A percentile compares a stretch with the other conserved stretches of the same genome.
Evolutionary conservation across 2,797 vertebrate species (phyloP).

Genomic region (Phoxinus dragarum): DNA sequence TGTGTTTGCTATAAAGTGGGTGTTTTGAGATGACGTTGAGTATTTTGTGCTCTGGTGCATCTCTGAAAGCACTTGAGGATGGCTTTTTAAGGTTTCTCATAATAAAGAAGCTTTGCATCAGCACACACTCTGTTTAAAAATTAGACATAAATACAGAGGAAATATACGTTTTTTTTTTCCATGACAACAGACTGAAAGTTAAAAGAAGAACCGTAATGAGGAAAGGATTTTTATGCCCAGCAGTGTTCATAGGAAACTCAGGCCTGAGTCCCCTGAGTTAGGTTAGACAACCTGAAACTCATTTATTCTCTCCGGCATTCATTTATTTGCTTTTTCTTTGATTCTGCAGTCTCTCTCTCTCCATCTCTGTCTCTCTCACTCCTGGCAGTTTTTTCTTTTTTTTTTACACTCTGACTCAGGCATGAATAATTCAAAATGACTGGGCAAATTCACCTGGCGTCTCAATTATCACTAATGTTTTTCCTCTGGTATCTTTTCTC

Average conservation of each 20-base stretch:
- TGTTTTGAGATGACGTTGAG: slow-evolving; percentile 2
- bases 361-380: slow-evolving; percentile 32
- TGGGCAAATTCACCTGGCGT: slow-evolving; percentile 53
- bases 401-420: slow-evolving; percentile 47
- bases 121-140: background rate
- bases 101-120: slow-evolving; percentile 36
- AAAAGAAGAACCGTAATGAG: slow-evolving; percentile 11
- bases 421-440: slow-evolving; percentile 58
- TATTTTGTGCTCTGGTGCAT: background rate
- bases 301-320: slow-evolving; percentile 38
- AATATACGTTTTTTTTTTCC: background rate
- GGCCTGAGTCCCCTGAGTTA: slow-evolving; percentile 34
- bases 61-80: background rate
- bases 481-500: slow-evolving; percentile 12
- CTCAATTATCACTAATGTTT: slow-evolving; percentile 55
- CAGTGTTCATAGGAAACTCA: slow-evolving; percentile 31
- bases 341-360: slow-evolving; percentile 31
- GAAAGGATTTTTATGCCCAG: background rate
- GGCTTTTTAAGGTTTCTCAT: slow-evolving; percentile 10
- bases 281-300: slow-evolving; percentile 46
- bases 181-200: slow-evolving; percentile 6
- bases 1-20: background rate
- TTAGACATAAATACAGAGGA: background rate
- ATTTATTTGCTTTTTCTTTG: slow-evolving; percentile 28
- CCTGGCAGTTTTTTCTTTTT: background rate